A percentile compares a stretch with the other conserved stretches of the same genome.
Conservation (phyloP, 2,113 vertebrate genomes). For the Cyprinodon brontotheroides region DNA sequence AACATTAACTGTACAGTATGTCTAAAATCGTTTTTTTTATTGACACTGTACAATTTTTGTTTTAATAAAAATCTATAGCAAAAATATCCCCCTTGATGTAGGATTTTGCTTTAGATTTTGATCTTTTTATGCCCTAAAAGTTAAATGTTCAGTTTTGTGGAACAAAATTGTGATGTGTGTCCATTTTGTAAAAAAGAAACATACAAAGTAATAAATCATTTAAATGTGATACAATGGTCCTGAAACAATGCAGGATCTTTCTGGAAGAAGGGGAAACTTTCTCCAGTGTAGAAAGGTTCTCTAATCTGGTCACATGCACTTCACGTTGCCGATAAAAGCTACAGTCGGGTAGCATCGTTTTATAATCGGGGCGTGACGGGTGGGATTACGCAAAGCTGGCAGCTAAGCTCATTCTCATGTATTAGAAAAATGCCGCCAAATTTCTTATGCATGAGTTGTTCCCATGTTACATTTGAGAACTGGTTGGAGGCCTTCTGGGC, state of each 20-base stretch:
- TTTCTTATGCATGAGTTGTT: constrained; percentile 42
- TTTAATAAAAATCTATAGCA: neutral
- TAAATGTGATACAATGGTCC: neutral
- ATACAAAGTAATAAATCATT: constrained; percentile 7
- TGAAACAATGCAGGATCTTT: constrained; percentile 10
- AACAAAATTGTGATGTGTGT: neutral
- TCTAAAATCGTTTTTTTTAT: no score
- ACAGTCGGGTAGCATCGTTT: constrained; percentile 50
- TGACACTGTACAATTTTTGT: neutral
- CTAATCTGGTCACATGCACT: constrained; percentile 66
- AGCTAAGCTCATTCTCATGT: constrained; percentile 64
- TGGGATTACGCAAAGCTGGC: constrained; percentile 68
- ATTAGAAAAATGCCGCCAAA: constrained; percentile 49
- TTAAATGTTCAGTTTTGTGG: neutral
- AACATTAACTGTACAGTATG: no score
- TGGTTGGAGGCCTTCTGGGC: constrained; percentile 9
- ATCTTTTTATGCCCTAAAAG: constrained; percentile 5
- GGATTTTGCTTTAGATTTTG: neutral
- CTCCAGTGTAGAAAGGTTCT: constrained; percentile 23
- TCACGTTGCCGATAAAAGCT: constrained; percentile 60
- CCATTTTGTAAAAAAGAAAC: neutral
- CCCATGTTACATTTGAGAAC: constrained; percentile 19
- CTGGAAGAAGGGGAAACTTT: neutral
- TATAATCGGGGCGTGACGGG: constrained; percentile 52
- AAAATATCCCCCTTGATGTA: no score